Evolutionary conservation across 2,888 invertebrate species (phyloP), one percentile per base, ranked within the genome.

Genomic region (Sisyra nigra): DNA sequence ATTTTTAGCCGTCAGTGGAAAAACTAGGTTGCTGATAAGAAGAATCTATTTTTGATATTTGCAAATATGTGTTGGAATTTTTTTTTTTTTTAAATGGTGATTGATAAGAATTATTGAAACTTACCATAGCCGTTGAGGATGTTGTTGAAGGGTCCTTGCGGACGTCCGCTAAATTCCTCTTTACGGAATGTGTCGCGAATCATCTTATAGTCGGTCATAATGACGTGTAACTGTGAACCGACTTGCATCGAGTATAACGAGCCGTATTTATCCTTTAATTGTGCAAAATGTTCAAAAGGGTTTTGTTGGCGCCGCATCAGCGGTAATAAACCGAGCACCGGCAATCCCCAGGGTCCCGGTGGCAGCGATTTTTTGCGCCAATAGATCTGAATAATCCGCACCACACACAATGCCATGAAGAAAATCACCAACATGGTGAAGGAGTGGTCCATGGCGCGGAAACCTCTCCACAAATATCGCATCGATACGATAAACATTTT

Each of bases 61-160:
- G 3, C 11, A 37, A 37, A 35, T 35, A 10, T 11, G 2, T 24
- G 24, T 24, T 24, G 3, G 24, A 7, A 24, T 24, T 24, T 24
- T 24, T 24, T 24, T 24, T 24, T 7, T 24, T 24, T 24, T 15
- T 11, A n/a, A 39, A 17, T 29, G 17, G 32, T 33, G 9, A 2
- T 34, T 7, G 11, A 34, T 7, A 34, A 9, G 34, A 24, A 24
- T 3, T 7, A 7, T 24, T 24, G 38, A 17, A 49, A 75, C 85
- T 84, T 62, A 91, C 91, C 91, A 53, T 87, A 86, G 54, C 89
- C 89, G 56, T 83, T 86, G 42, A 92, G 68, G 42, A 88, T 82
- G 55, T 80, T 78, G 71, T 80, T 85, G 57, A 91, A 80, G 47
- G 87, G 86, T 24, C 83, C 86, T 57, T 76, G 79, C 45, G 92